A percentile compares a stretch with the other conserved stretches of the same genome.
Conservation (phyloP, 2,888 invertebrate species). For the Mythimna ferrago region DNA sequence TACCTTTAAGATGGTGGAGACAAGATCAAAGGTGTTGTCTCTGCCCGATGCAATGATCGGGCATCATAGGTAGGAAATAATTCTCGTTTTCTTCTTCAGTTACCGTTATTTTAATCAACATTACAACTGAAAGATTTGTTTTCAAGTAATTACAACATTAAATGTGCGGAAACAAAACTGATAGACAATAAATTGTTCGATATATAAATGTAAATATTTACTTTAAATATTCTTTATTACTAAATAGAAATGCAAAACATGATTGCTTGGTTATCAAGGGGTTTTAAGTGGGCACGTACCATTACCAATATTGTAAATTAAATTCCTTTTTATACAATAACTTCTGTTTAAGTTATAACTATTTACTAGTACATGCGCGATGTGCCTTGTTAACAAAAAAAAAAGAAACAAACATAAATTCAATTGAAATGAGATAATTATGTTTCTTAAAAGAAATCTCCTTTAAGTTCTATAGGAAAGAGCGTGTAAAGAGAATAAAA, state of each 20-base stretch:
- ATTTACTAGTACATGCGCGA: not conserved
- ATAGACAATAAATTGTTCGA: not conserved
- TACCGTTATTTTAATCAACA: not conserved
- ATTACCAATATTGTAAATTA: conserved; percentile 1
- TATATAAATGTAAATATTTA: conserved; percentile 5
- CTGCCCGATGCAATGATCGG: not conserved
- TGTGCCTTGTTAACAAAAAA: conserved; percentile 14
- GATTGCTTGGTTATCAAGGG: not conserved
- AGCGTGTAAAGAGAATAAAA: conserved; percentile 54
- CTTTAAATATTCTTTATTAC: not conserved
- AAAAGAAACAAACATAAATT: conserved; percentile 35
- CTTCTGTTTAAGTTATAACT: conserved; percentile 2
- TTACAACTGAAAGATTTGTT: not conserved
- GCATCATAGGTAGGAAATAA: not conserved
- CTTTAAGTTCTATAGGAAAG: conserved; percentile 43
- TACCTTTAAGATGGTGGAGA: not conserved
- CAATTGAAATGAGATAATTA: conserved; percentile 55
- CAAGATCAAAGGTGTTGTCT: not conserved
- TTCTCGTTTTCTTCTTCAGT: not conserved
- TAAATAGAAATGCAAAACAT: conserved; percentile 6
- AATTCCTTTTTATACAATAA: not conserved
- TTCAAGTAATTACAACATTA: not conserved
- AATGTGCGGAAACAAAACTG: not conserved
- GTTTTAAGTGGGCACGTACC: conserved; percentile 7
- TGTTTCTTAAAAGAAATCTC: conserved; percentile 37